Base-by-base conservation (phyloP, 23 tunicate genomes). In the Diplosoma virens region DNA sequence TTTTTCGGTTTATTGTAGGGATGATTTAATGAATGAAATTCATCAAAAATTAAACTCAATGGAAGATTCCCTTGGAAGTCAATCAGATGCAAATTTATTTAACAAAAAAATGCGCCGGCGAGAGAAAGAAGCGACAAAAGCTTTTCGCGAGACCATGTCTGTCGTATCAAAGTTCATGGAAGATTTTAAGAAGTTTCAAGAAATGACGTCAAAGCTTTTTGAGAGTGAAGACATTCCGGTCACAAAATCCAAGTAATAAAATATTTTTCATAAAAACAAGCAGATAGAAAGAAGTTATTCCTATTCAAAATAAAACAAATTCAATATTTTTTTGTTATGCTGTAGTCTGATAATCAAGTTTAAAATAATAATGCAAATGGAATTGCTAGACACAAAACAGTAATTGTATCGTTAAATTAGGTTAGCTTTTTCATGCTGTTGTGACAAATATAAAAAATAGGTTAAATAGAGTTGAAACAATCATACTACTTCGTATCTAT, bases 91-190 rank as follows among this genome's bases (percentile, higher is more conserved):
- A 4, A 27, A 28, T 5, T 14, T 14, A 27, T 61, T 61, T 61
- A 35, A 61, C 2, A 61, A 61, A 22, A 61, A 28, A 29, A 61
- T 61, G 69, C 28, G 14, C 7, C 69, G 30, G 21, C 69, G 69
- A 27, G 69, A 61, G 18, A 61, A 61, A 29, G 69, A 61, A 29
- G n/a, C 69, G 6, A 4, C 23, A 7, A 61, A 61, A 29, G 3
- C 69, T 26, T 61, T 61, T 61, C 9, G 30, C 30, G 35, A 61
- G 28, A 29, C 69, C 9, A 61, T 61, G 69, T 34, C 4, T 7
- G 35, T 61, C 18, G 34, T 61, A 5, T 2, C 9, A 7, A 61
- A 61, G 4, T 7, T 29, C 35, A 27, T 61, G 34, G 69, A 61
- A 26, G 34, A 34, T 27, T 61, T 61, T n/a, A 61, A 28, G 21